Base-by-base conservation (phyloP, 2,113 vertebrate genomes). In the Ranitomeya imitator region DNA sequence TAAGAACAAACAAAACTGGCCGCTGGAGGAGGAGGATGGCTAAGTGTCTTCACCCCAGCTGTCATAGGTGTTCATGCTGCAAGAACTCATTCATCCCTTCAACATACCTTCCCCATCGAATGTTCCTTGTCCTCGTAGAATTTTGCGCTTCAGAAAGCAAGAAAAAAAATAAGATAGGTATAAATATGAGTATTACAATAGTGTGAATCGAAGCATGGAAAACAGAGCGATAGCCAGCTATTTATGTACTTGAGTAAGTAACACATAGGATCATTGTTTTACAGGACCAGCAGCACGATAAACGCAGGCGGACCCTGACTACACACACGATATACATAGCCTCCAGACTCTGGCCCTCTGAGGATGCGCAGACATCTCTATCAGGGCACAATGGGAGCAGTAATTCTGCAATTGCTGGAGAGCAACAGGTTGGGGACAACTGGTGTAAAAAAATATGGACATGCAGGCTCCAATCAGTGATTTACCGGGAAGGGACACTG, bases 31-130 rank as follows among this genome's bases (percentile, higher is more conserved):
- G 37, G 37, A 45, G 37, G 37, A 45, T 45, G 61, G 61, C 21
- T 6, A 63, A 19, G 18, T 63, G 61, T 16, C 61, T 19, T 63
- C 16, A 19, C 61, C 61, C 18, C 18, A 45, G 37, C 37, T 4
- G 61, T 63, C 8, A 63, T 19, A 63, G 61, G 61, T 63, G 19
- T 45, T 45, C 4, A 45, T 45, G 37, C 37, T 45, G 37, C 37
- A 45, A 45, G 37, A 45, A 45, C 5, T 45, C 3, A 45, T 45
- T 45, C 37, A 45, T n/a, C 23, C 21, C 45, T 61, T 51, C 69
- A 14, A 88, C 80, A 55, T 95, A 99, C 98, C 98, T 94, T 99
- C 97, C 26, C 96, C 97, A 93, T 98, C 97, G 86, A 99, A 99
- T 0, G 97, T 97, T 90, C 95, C 95, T 93, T 98, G 97, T 90